Evolutionary conservation across 2,888 invertebrate genomes (phyloP).

Genomic region (Leptarthrus brevirostris): DNA sequence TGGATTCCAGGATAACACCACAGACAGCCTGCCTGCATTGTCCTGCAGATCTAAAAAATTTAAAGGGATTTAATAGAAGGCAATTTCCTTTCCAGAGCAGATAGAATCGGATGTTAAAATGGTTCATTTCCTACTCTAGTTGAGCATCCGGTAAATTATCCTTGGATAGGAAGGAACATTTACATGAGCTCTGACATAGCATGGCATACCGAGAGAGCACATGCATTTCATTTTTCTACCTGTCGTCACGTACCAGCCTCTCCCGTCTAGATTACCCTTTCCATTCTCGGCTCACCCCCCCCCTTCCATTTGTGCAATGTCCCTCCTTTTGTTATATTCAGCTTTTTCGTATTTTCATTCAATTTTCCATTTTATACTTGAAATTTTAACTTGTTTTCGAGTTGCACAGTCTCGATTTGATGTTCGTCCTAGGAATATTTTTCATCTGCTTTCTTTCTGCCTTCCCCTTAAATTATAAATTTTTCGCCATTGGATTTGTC

Average conservation of each 20-base stretch:
- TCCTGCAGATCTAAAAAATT: not conserved
- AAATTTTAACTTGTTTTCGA: conserved; percentile 26
- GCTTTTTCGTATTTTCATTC: conserved; percentile 20
- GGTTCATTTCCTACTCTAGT: conserved; percentile 37
- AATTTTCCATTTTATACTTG: conserved; percentile 24
- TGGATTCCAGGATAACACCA: too few species aligned
- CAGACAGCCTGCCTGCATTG: too few species aligned
- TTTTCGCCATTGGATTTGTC: conserved; percentile 27
- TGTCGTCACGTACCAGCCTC: conserved; percentile 14
- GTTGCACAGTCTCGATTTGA: conserved; percentile 25
- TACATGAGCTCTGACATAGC: not conserved
- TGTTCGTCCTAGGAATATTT: conserved; percentile 24
- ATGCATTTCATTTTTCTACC: conserved; percentile 39
- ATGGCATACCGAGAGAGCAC: not conserved
- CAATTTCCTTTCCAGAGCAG: conserved; percentile 18
- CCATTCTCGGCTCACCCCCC: too few species aligned
- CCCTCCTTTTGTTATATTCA: conserved; percentile 18
- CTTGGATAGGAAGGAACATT: not conserved
- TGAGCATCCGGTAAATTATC: conserved; percentile 33
- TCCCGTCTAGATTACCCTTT: not conserved
- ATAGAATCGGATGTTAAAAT: conserved; percentile 37
- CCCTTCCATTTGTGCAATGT: conserved; percentile 1
- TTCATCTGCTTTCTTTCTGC: not conserved
- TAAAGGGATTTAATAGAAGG: conserved; percentile 18
- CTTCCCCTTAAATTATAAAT: conserved; percentile 24